A percentile compares a stretch with the other conserved stretches of the same genome.
Conservation (phyloP, 2,113 vertebrate species). For the Agapornis roseicollis region DNA sequence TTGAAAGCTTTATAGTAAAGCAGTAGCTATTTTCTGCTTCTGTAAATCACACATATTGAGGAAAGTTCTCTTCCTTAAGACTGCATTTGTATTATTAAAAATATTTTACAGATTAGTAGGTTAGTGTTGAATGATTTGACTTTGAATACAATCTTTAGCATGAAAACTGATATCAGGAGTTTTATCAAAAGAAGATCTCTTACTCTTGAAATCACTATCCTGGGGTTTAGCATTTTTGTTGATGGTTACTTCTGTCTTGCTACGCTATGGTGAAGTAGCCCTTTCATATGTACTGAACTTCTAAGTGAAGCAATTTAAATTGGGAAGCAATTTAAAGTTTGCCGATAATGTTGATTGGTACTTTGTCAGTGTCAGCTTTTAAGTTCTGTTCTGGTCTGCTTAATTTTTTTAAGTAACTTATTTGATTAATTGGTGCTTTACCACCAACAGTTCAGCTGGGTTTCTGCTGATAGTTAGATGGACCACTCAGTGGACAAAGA, state of each 20-base stretch:
- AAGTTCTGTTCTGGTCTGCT: conserved; percentile 56
- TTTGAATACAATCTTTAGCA: neutral
- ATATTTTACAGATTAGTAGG: neutral
- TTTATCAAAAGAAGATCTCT: neutral
- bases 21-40: neutral
- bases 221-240: neutral
- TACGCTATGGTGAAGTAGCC: neutral
- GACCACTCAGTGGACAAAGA: too few species aligned
- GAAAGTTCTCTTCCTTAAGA: neutral
- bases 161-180: neutral
- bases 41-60: neutral
- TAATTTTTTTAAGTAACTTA: conserved; percentile 57
- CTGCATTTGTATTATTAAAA: neutral
- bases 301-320: conserved; percentile 16
- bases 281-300: neutral
- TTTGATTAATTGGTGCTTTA: conserved; percentile 56
- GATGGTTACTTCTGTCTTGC: neutral
- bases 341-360: conserved; percentile 50
- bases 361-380: conserved; percentile 40
- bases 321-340: conserved; percentile 53
- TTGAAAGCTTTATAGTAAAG: neutral
- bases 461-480: conserved; percentile 31
- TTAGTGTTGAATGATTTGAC: neutral
- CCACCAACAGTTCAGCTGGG: neutral
- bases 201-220: neutral